A percentile compares a stretch with the other conserved stretches of the same genome.
Evolutionary conservation across 53 echinoderm and acorn worm genomes (phyloP).

Genomic region (Paracentrotus lividus): DNA sequence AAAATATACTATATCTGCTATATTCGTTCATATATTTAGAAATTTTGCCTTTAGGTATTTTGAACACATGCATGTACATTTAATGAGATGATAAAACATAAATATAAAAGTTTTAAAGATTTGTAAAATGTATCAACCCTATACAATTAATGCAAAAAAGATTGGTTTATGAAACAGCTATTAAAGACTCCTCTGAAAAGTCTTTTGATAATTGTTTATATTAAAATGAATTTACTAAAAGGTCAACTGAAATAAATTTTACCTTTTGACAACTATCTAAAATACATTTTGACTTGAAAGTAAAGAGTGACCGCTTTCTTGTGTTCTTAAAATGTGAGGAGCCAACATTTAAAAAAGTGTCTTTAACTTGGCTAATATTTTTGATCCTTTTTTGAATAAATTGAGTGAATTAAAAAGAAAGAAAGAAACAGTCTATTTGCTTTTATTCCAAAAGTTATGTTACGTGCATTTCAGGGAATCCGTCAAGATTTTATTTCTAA

Average conservation of each 20-base stretch:
- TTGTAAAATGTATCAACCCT: neutral
- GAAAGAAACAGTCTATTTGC: too few relatives aligned
- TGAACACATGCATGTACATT: neutral
- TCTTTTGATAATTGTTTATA: too few relatives aligned
- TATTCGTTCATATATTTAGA: neutral
- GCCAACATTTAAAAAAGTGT: neutral
- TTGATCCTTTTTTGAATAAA: neutral
- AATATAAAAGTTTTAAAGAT: constrained; percentile 39
- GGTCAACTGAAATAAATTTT: neutral
- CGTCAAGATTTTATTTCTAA: too few relatives aligned
- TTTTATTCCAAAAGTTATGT: too few relatives aligned
- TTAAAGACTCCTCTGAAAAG: neutral
- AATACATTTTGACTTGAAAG: neutral
- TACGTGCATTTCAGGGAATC: too few relatives aligned
- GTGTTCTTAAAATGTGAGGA: neutral
- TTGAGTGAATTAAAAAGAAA: too few relatives aligned
- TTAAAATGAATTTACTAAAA: neutral
- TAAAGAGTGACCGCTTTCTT: neutral
- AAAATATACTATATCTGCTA: constrained; percentile 21
- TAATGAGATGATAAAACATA: neutral
- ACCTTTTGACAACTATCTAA: neutral
- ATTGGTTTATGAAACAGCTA: neutral
- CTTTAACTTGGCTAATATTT: neutral
- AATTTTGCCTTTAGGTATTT: neutral
- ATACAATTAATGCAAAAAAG: neutral